Evolutionary conservation across 2,797 vertebrate genomes (phyloP), one percentile per base, ranked within the genome.

Genomic region (Rhinella marina): DNA sequence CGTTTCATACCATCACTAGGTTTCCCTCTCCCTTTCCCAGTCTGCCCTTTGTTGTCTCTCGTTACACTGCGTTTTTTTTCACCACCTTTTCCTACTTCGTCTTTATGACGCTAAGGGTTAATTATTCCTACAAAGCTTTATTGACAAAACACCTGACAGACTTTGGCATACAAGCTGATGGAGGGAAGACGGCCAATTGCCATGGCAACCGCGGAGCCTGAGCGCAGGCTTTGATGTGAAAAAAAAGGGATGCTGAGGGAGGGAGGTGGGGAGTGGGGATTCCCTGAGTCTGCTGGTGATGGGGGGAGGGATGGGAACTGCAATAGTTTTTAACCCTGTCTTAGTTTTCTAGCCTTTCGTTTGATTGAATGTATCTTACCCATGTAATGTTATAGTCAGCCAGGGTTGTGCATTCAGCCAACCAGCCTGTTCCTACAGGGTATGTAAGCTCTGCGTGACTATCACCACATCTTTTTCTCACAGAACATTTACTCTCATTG

Each of bases 181-280:
- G 17, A 86, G 84, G 88, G 84, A 89, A 89, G 66, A 86, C 76
- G 64, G 23, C 32, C 73, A 17, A 91, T 92, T 52, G 82, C 90
- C 92, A 90, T 91, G 91, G 88, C 90, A 92, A 93, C 92, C 52
- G 12, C 50, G 90, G 88, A 86, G 80, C 80, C 84, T 89, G 88
- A 86, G 88, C 50, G 25, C 84, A 89, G 78, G 52, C 86, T 88
- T 84, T 76, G 88, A 81, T 88, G 78, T 77, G 88, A 82, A 29
- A 86, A 85, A 59, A 87, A 72, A 64, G 86, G 85, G 52, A 76
- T 78, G 50, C 81, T 19, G 29, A 12, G 61, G 21, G 70, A 29
- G 66, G 57, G 64, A 41, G 68, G 27, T 25, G 68, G 76, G 68
- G 84, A 87, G 86, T 82, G 62, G 21, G 77, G 75, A 25, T 50